phyloP scores from a whole-genome alignment of 2,113 vertebrate species.

The Pyxicephalus adspersus region DNA sequence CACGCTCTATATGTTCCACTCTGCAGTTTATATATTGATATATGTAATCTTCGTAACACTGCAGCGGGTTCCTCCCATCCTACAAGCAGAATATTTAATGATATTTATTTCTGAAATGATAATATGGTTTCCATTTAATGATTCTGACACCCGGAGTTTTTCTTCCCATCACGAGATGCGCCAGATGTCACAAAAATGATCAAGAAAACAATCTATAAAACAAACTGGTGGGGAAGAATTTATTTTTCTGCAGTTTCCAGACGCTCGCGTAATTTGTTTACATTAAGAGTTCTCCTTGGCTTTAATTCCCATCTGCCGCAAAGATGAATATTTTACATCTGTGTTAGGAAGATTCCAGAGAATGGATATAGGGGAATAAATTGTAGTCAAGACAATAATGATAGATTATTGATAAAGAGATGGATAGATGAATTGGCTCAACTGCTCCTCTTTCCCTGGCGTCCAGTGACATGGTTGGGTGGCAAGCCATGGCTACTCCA shows the following conservation, averaged over 20 bases:
- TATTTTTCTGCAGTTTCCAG: neutral
- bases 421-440: no score
- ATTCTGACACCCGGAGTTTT: conserved; percentile 6
- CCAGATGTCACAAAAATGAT: conserved; percentile 39
- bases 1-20: no score
- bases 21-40: no score
- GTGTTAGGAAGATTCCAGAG: neutral
- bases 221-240: neutral
- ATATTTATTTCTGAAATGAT: neutral
- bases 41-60: no score
- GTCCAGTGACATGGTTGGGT: no score
- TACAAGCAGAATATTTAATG: neutral
- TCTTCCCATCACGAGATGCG: neutral
- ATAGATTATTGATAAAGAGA: no score
- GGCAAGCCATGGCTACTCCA: no score
- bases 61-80: no score
- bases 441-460: no score
- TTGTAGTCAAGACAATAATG: neutral
- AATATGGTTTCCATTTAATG: neutral
- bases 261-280: conserved; percentile 16
- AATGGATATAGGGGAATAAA: neutral
- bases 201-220: conserved; percentile 25
- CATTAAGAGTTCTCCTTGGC: conserved; percentile 30
- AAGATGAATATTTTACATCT: conserved; percentile 36
- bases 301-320: conserved; percentile 42